Conservation (phyloP, 35 echinoderm and acorn worm genomes). For the Acanthaster planci region DNA sequence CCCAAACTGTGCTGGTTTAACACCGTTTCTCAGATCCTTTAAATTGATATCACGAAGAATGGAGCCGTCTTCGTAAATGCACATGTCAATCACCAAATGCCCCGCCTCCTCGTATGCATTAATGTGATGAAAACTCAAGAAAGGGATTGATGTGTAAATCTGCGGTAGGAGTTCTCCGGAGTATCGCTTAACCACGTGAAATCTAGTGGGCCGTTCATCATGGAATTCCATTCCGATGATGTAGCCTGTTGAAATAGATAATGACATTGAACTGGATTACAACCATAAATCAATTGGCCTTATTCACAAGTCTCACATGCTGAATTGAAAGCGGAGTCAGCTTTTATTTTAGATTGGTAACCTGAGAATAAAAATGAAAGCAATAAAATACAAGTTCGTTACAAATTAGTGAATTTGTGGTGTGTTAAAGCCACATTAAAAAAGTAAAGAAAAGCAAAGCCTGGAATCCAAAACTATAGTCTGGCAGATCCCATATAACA, state of each 20-base stretch:
- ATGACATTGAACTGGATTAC: not conserved
- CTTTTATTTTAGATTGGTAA: no score
- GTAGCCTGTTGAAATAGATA: not conserved
- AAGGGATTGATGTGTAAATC: constrained; percentile 51
- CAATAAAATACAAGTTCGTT: no score
- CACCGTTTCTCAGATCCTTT: constrained; percentile 34
- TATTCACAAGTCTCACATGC: no score
- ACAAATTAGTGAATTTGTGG: no score
- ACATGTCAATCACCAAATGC: constrained; percentile 75
- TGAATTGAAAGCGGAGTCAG: no score
- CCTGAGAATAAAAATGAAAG: no score
- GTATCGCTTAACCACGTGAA: constrained; percentile 38
- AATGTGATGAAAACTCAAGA: constrained; percentile 81
- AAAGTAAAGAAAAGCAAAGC: no score
- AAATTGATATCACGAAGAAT: constrained; percentile 74
- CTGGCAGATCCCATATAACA: no score
- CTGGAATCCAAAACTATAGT: no score
- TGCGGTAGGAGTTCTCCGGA: not conserved
- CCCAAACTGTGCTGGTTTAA: not conserved
- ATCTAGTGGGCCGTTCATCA: not conserved
- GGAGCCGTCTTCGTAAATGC: constrained; percentile 52
- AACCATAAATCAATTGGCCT: no score
- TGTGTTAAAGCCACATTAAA: no score
- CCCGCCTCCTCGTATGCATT: constrained; percentile 73
- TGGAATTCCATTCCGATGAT: constrained; percentile 32